Evolutionary conservation across 2,113 vertebrate species (phyloP).

Genomic region (Fregata magnificens): DNA sequence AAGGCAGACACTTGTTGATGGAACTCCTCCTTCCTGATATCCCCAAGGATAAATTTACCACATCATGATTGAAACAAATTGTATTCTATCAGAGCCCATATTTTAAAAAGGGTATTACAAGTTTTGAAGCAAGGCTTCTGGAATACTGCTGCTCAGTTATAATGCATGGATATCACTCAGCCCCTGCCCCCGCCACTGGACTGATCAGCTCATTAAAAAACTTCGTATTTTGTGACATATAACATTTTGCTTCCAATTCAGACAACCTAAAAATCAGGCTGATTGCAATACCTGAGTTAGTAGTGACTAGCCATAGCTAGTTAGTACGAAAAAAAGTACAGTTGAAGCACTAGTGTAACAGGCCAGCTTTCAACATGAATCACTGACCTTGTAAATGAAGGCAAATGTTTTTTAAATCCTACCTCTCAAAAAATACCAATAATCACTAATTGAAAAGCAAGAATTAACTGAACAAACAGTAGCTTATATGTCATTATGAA

Average conservation of each 20-base stretch:
- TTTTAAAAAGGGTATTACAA: background rate
- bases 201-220: background rate
- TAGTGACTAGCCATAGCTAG: background rate
- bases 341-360: background rate
- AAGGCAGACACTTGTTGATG: slow-evolving; percentile 56
- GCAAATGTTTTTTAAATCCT: background rate
- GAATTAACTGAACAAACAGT: background rate
- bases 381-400: background rate
- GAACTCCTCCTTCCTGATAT: background rate
- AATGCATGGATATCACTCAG: background rate
- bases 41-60: slow-evolving; percentile 46
- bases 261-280: background rate
- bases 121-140: background rate
- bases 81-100: slow-evolving; percentile 12
- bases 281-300: background rate
- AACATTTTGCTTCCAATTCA: background rate
- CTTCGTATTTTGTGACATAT: accelerated
- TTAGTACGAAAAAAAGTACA: background rate
- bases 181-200: accelerated
- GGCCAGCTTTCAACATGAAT: background rate
- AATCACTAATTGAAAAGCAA: background rate
- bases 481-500: background rate
- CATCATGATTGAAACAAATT: slow-evolving; percentile 27
- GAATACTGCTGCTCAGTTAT: background rate
- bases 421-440: background rate